Evolutionary conservation across 2,113 vertebrate genomes (phyloP).

Genomic region (Charadrius vociferus): DNA sequence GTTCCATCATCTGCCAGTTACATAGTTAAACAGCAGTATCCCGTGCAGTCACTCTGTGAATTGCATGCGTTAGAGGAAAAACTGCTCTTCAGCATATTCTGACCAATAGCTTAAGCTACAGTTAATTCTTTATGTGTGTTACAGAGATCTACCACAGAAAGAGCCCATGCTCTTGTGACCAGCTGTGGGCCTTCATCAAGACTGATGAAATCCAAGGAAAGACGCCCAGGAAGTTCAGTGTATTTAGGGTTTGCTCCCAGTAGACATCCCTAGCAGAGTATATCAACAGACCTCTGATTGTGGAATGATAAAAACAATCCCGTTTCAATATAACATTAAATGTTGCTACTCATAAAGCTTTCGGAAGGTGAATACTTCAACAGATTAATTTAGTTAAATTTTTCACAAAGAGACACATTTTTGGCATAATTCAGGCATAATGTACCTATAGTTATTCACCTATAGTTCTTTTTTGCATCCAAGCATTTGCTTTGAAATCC

Average conservation of each 20-base stretch:
- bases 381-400: neutral
- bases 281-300: neutral
- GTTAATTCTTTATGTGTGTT: neutral
- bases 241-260: neutral
- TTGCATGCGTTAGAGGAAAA: neutral
- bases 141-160: neutral
- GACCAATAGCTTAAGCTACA: neutral
- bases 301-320: neutral
- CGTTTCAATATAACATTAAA: neutral
- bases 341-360: neutral
- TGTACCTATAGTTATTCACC: neutral
- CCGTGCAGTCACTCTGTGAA: neutral
- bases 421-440: neutral
- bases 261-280: neutral
- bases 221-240: neutral
- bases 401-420: neutral
- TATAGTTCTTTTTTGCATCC: neutral
- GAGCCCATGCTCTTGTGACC: neutral
- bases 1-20: neutral
- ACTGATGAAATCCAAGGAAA: neutral
- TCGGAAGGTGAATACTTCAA: neutral
- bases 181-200: neutral
- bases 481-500: neutral
- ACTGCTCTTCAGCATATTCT: neutral
- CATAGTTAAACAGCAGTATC: neutral